Base-by-base conservation (phyloP, 2,113 vertebrate species). In the Burhinus oedicnemus region DNA sequence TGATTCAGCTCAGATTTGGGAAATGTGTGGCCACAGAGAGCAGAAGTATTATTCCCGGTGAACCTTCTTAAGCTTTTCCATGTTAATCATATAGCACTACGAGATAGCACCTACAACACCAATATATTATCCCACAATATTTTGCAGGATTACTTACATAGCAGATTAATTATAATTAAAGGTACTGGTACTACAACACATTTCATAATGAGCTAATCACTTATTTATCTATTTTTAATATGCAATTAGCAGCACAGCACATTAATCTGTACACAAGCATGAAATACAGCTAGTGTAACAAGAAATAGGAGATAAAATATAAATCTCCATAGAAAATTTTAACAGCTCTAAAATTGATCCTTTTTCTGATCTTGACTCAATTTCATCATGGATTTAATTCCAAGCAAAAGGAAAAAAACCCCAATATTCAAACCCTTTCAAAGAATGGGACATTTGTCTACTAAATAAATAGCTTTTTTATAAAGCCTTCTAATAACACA, bases 181-280 rank as follows among this genome's bases (percentile, higher is more conserved):
- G 87, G 57, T 72, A 71, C 74, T 92, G 30, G 74, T 87, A 83
- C 40, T 85, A 89, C 78, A 95, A 87, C 58, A 88, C 27, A 74
- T 80, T 87, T 89, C 32, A 40, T 95, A 97, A 89, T 42, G 47
- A 96, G 86, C 38, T 89, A 95, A 95, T 91, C 8, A 83, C 69
- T 87, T 88, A 97, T 95, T 91, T 80, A 95, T 87, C 83, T 91
- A 49, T 72, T 87, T 96, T 93, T 93, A 94, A 93, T 87, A 88
- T 6, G 68, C 30, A 92, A 47, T 91, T 93, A 93, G 70, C 64
- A 71, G 87, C 70, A 93, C 93, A 94, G 75, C 42, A 90, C 36
- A 79, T 93, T 92, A 91, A 89, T 85, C 87, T 83, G 58, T 80
- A 93, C 29, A 93, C 58, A 94, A 90, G 87, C 29, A 5, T 93